Evolutionary conservation across 2,113 vertebrate species (phyloP).

Genomic region (Rhodinocichla rosea): DNA sequence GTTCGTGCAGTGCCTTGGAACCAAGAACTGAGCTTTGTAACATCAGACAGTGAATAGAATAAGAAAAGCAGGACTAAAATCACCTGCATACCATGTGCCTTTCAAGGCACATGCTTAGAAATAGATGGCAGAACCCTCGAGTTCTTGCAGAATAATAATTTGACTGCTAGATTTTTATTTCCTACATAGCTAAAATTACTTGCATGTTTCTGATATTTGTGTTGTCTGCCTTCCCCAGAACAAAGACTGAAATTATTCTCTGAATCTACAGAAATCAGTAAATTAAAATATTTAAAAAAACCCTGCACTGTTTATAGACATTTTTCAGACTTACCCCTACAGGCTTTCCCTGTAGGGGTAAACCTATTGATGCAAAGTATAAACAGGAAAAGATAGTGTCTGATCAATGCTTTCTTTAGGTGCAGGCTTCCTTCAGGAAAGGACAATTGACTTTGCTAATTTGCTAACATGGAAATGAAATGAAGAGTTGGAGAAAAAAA

Average conservation of each 20-base stretch:
- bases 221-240: not conserved
- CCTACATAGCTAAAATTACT: not conserved
- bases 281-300: not conserved
- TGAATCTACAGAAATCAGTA: not conserved
- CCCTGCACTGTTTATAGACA: not conserved
- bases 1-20: slow-evolving; percentile 21
- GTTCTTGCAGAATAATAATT: not conserved
- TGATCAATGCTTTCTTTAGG: not conserved
- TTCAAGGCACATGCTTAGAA: not conserved
- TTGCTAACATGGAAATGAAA: not conserved
- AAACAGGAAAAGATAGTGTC: not conserved
- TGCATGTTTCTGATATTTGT: not conserved
- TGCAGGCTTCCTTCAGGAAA: not conserved
- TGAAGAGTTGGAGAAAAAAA: not conserved
- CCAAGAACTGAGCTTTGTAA: not conserved
- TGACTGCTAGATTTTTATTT: not conserved
- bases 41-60: not conserved
- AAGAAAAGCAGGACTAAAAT: not conserved
- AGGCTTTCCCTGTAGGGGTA: not conserved
- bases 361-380: not conserved
- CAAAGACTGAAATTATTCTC: not conserved
- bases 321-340: not conserved
- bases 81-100: not conserved
- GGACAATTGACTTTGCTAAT: not conserved
- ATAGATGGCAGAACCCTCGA: not conserved